phyloP scores from a whole-genome alignment of 2,888 invertebrate species.

The Nomada fucata region DNA sequence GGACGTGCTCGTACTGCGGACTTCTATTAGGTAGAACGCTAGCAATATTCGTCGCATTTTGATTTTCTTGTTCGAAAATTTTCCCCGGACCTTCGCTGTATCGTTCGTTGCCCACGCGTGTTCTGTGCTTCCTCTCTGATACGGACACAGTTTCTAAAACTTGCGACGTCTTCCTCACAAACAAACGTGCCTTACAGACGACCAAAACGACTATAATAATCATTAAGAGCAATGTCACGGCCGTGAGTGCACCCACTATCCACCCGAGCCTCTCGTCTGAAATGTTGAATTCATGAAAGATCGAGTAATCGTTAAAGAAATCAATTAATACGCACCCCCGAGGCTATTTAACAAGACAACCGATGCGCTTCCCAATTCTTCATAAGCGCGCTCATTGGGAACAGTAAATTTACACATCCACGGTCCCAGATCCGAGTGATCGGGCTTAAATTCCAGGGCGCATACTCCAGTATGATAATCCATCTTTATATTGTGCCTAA shows the following conservation, averaged over 20 bases:
- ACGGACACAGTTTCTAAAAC: conserved; percentile 75
- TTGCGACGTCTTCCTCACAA: conserved; percentile 69
- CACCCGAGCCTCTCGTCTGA: conserved; percentile 80
- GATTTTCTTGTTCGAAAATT: conserved; percentile 56
- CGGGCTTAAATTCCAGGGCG: conserved; percentile 79
- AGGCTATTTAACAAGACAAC: conserved; percentile 76
- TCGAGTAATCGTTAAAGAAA: neutral
- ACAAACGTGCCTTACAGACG: conserved; percentile 78
- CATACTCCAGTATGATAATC: conserved; percentile 80
- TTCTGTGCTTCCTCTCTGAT: conserved; percentile 45
- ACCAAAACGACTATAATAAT: conserved; percentile 80
- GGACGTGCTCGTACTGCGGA: conserved; percentile 71
- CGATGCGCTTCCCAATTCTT: conserved; percentile 78
- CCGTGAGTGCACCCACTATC: conserved; percentile 81
- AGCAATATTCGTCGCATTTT: conserved; percentile 48
- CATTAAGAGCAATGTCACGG: conserved; percentile 78
- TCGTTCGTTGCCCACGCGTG: conserved; percentile 36
- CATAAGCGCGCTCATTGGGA: conserved; percentile 62
- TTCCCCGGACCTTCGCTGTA: conserved; percentile 69
- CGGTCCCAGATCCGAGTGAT: conserved; percentile 78
- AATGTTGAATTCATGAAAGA: conserved; percentile 32
- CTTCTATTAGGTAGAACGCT: conserved; percentile 74
- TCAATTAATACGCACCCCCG: conserved; percentile 33
- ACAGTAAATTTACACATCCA: conserved; percentile 81
- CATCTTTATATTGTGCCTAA: conserved; percentile 77